Percentiles rank a stretch among this genome's conserved stretches.
Conservation (phyloP, 2,797 vertebrate genomes). For the Cynodonichthys magdalenae region DNA sequence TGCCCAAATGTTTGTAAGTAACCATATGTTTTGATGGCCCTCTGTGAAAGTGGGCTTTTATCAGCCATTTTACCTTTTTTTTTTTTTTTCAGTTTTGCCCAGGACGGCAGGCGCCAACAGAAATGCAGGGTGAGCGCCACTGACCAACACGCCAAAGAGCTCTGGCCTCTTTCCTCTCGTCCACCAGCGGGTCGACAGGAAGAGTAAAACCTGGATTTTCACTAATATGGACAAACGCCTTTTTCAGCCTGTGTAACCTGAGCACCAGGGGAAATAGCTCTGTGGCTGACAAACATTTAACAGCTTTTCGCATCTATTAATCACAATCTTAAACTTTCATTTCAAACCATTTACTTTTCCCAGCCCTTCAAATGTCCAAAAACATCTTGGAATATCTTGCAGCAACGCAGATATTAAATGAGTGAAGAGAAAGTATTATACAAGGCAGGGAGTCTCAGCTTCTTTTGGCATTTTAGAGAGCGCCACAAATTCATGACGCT, state of each 20-base stretch:
- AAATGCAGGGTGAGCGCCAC: constrained; percentile 72
- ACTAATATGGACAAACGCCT: constrained; percentile 59
- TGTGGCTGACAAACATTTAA: constrained; percentile 67
- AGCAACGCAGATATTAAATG: constrained; percentile 44
- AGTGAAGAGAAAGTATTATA: constrained; percentile 56
- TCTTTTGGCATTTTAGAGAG: constrained; percentile 47
- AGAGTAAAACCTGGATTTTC: constrained; percentile 65
- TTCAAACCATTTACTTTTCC: constrained; percentile 6
- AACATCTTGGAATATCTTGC: background rate
- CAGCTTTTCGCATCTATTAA: constrained; percentile 59
- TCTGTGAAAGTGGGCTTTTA: constrained; percentile 65
- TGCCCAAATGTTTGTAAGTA: background rate
- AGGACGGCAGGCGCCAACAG: constrained; percentile 63
- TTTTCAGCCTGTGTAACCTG: constrained; percentile 67
- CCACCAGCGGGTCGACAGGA: constrained; percentile 70
- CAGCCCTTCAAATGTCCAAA: background rate
- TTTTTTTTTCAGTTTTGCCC: constrained; percentile 50
- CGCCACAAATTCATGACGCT: constrained; percentile 52
- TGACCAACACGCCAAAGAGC: constrained; percentile 62
- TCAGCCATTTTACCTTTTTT: constrained; percentile 87
- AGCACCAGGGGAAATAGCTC: constrained; percentile 54
- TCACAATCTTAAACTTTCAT: constrained; percentile 45
- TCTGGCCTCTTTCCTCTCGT: constrained; percentile 56
- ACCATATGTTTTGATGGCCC: constrained; percentile 39
- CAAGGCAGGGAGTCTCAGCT: constrained; percentile 19